phyloP scores from a whole-genome alignment of 2,797 vertebrate species.

The Monodelphis domestica region DNA sequence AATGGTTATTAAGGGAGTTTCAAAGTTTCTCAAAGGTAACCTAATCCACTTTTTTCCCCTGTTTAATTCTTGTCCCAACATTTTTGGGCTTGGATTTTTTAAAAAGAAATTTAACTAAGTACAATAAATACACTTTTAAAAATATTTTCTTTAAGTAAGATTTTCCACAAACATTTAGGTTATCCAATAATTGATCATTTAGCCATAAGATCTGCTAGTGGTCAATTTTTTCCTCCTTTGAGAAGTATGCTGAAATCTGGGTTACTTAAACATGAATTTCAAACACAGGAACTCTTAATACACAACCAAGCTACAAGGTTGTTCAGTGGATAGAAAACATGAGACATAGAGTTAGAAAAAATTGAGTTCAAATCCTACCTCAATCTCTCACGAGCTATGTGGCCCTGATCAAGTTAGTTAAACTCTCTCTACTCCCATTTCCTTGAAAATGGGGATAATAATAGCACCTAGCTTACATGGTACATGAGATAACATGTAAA shows the following conservation, averaged over 20 bases:
- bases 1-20: background rate
- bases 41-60: background rate
- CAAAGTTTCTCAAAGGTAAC: background rate
- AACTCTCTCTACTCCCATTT: no score
- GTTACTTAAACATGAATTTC: background rate
- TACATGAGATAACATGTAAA: background rate
- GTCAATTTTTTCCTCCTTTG: background rate
- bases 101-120: background rate
- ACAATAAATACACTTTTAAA: background rate
- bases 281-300: background rate
- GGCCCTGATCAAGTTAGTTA: background rate
- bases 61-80: background rate
- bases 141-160: background rate
- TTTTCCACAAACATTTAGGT: background rate
- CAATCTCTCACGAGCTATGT: background rate
- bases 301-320: background rate
- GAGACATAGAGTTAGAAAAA: background rate
- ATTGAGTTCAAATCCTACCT: background rate
- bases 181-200: background rate
- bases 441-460: no score
- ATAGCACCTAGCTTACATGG: background rate
- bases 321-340: background rate
- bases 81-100: background rate
- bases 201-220: background rate
- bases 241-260: background rate